A percentile compares a stretch with the other conserved stretches of the same genome.
Evolutionary conservation across 2,797 vertebrate genomes (phyloP).

Genomic region (Urophycis tenuis): DNA sequence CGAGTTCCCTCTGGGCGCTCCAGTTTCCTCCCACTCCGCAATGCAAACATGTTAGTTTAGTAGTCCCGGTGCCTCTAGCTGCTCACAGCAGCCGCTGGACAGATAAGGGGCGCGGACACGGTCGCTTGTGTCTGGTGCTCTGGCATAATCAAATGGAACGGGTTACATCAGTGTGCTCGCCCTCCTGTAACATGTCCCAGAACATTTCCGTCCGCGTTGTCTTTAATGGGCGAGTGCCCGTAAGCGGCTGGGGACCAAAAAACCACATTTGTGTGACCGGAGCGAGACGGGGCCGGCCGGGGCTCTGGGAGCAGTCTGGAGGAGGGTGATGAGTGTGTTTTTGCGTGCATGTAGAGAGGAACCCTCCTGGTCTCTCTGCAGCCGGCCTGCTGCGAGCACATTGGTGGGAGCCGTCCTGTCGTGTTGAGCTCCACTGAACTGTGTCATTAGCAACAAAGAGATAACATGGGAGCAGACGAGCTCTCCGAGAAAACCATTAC

Average conservation of each 20-base stretch:
- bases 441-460: constrained; percentile 32
- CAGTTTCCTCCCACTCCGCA: background rate
- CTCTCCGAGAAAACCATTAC: constrained; percentile 7
- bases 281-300: background rate
- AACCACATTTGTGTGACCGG: background rate
- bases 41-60: background rate
- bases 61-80: background rate
- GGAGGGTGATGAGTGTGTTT: background rate
- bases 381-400: background rate
- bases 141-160: background rate
- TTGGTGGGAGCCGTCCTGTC: constrained; percentile 3
- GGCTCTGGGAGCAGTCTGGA: background rate
- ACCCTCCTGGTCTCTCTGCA: background rate
- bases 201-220: background rate
- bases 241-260: background rate
- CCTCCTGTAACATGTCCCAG: background rate
- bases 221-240: background rate
- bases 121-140: background rate
- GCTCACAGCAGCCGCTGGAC: background rate
- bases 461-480: constrained; percentile 15
- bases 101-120: background rate
- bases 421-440: constrained; percentile 35
- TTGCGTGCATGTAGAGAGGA: background rate
- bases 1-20: background rate
- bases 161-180: background rate